These are phyloP conservation scores for Ectropis crepuscularia DNA, from an alignment of 2,888 invertebrate species.

Conservation along the genomic window DNA sequence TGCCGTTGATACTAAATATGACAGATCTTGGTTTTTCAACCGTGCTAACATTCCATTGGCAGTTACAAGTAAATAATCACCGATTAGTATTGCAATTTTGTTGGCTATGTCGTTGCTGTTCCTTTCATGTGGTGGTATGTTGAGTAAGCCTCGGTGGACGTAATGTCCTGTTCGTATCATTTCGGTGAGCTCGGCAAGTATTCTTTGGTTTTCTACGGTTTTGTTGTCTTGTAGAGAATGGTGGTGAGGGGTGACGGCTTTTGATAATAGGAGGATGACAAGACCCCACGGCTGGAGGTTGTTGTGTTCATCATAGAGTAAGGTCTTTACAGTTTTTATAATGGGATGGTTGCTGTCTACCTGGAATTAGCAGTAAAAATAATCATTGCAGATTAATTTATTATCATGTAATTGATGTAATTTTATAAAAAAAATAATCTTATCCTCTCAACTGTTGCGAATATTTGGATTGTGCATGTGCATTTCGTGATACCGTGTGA, in stretches of 20 bases:
- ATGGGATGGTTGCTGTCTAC: conserved; percentile 95
- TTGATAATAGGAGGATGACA: conserved; percentile 91
- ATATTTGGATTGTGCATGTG: too few relatives aligned
- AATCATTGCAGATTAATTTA: conserved; percentile 16
- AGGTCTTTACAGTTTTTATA: conserved; percentile 92
- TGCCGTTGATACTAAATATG: conserved; percentile 92
- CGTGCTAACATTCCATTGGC: conserved; percentile 92
- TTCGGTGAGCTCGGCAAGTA: conserved; percentile 89
- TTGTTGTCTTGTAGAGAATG: conserved; percentile 82
- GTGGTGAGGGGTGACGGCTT: conserved; percentile 87
- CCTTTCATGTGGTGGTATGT: conserved; percentile 76
- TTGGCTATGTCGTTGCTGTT: conserved; percentile 89
- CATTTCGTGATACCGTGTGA: too few relatives aligned
- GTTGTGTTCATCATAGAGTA: conserved; percentile 92
- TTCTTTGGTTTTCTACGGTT: conserved; percentile 80
- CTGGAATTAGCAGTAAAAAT: conserved; percentile 46
- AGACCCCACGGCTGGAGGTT: conserved; percentile 94
- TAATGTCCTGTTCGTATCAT: conserved; percentile 95
- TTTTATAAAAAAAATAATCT: too few relatives aligned
- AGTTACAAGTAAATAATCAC: conserved; percentile 93
- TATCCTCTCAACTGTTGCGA: too few relatives aligned
- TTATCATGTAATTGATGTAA: background rate
- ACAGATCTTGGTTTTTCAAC: conserved; percentile 88
- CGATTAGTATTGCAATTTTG: conserved; percentile 94
- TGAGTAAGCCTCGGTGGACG: conserved; percentile 88